Evolutionary conservation across 2,113 vertebrate species (phyloP).

Genomic region (Passer montanus): DNA sequence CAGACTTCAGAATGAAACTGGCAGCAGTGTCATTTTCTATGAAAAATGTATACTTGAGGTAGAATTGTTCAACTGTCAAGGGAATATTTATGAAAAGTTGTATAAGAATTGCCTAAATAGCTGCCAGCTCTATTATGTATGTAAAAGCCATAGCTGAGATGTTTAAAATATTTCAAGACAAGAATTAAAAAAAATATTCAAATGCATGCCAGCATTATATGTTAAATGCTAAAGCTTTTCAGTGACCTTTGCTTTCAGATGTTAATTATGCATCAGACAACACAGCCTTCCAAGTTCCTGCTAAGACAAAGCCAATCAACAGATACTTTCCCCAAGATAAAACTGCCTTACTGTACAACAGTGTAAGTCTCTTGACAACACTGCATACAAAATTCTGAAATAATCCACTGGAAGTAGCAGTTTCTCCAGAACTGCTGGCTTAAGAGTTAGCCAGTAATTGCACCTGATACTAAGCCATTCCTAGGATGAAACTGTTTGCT

Average conservation of each 20-base stretch:
- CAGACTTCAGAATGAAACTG: not conserved
- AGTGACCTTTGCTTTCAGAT: not conserved
- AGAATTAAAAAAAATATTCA: not conserved
- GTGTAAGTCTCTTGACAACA: not conserved
- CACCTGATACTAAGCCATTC: not conserved
- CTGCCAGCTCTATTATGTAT: not conserved
- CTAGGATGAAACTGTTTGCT: constrained; percentile 3
- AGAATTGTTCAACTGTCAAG: not conserved
- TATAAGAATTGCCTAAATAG: not conserved
- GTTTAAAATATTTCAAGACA: not conserved
- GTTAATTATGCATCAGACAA: not conserved
- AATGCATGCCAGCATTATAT: not conserved
- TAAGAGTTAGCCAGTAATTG: not conserved
- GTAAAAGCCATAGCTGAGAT: not conserved
- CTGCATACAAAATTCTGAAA: not conserved
- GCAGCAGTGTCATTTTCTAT: not conserved
- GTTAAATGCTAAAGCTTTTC: not conserved
- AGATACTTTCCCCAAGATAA: not conserved
- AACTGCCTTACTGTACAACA: not conserved
- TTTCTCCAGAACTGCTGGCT: not conserved
- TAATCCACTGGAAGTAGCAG: not conserved
- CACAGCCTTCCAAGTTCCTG: not conserved
- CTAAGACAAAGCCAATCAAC: not conserved
- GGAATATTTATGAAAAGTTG: not conserved
- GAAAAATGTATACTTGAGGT: not conserved